Evolutionary conservation across 2,113 vertebrate genomes (phyloP), one percentile per base, ranked within the genome.

Genomic region (Gnathonemus longibarbis): DNA sequence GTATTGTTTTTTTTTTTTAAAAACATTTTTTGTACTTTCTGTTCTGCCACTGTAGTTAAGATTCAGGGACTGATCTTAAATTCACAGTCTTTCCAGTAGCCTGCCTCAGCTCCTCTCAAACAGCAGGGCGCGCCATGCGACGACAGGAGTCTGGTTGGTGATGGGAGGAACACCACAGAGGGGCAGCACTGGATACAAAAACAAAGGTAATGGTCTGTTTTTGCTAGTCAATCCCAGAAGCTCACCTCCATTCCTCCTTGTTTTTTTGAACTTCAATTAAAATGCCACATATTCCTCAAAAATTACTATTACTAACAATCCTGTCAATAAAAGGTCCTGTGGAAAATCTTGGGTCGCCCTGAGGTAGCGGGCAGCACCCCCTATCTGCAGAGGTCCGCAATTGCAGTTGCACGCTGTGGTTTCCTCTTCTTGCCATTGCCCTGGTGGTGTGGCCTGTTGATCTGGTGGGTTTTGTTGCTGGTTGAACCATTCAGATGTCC

Each of bases 331-430:
- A 89, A 86, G 90, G 91, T 91, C 92, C 91, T 92, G 94, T 91
- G 93, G 92, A 92, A 93, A 93, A 93, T 83, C 80, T 83, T 86
- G 90, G 90, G 91, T 91, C 90, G 90, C 90, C 91, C 58, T 35
- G 39, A 90, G 88, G 35, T 39, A 89, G 92, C 88, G 92, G 94
- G 93, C 90, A 88, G 91, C 90, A 84, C 91, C 87, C 93, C 93
- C 97, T 99, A 99, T 98, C 98, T 98, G 95, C 97, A 99, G 58
- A 98, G 96, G 93, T 99, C 98, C 85, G 97, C 97, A 84, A 97
- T 96, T 92, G 95, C 95, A 0, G 95, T 94, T 91, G 98, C 98
- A 90, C 97, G 95, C 95, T 97, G 97, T 95, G 98, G 98, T 97
- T 97, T 99, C 97, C 98, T 97, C 95, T 97, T 98, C 94, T 99